Base-by-base conservation (phyloP, 1,140 invertebrate species). In the Drosophila mojavensis region DNA sequence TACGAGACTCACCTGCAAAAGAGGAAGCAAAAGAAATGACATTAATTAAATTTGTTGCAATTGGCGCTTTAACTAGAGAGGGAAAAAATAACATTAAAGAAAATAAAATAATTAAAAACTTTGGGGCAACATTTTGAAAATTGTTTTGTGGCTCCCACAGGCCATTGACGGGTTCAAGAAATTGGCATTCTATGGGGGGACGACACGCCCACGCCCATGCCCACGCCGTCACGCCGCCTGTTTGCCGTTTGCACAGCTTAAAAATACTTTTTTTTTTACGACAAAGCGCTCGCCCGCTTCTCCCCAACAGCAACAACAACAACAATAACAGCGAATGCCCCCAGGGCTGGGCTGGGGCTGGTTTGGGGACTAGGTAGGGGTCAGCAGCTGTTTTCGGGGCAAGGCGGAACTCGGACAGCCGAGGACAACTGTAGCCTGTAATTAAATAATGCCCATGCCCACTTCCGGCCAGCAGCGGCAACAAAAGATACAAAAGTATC, bases 101-200 rank as follows among this genome's bases (percentile, higher is more conserved):
- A 30, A 62, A 36, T 15, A 26, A 79, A 84, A 80, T 88, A 88
- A 88, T 88, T 88, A 88, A 88, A 88, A 88, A 89, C 54, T 74
- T 81, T 72, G 41, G 10, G 43, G 11, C 45, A 70, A 59, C 17
- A 55, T 53, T 71, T 67, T 3, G 11, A 63, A 68, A 86, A 82
- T 86, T 86, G 75, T 86, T 82, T 24, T 55, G 82, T 82, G 71
- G 75, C 68, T 85, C 82, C 83, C 82, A 69, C 60, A 76, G 82
- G 79, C 79, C 67, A 86, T 85, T 73, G 83, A 71, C 59, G 75
- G 79, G 75, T 64, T 81, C 80, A 78, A 74, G 63, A 53, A 45
- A 79, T 79, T 79, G 78, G 41, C 70, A 62, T 56, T 74, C 71
- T 74, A 61, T 56, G 48, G 50, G 33, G 33, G 6, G 33, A 24